Conservation (phyloP, 2,888 invertebrate species). For the Heliothis peltigera region DNA sequence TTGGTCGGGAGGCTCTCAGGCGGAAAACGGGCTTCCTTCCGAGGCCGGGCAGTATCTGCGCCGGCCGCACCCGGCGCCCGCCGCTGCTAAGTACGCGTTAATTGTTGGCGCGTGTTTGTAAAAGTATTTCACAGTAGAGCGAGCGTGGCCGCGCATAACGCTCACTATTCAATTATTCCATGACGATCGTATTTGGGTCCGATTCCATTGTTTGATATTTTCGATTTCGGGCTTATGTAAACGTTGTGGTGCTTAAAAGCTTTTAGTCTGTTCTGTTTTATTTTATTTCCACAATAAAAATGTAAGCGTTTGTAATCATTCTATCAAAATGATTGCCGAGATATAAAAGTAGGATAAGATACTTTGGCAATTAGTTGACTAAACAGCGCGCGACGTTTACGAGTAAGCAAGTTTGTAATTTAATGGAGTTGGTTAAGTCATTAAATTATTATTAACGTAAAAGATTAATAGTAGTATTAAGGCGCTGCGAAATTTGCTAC, state of each 20-base stretch:
- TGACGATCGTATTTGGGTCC: conserved; percentile 57
- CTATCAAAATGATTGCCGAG: conserved; percentile 47
- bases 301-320: conserved; percentile 20
- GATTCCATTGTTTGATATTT: conserved; percentile 62
- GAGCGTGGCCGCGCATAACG: conserved; percentile 67
- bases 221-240: conserved; percentile 46
- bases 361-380: conserved; percentile 61
- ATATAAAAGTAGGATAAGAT: conserved; percentile 57
- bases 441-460: conserved; percentile 72
- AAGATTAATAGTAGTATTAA: conserved; percentile 67
- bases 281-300: conserved; percentile 20
- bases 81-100: conserved; percentile 50
- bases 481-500: conserved; percentile 56
- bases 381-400: conserved; percentile 64
- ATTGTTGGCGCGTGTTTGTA: conserved; percentile 59
- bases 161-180: conserved; percentile 68
- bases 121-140: conserved; percentile 59
- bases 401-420: conserved; percentile 69
- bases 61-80: conserved; percentile 20
- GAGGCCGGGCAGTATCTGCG: conserved; percentile 65
- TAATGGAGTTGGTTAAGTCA: conserved; percentile 73
- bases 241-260: conserved; percentile 35
- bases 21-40: conserved; percentile 77
- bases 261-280: conserved; percentile 34
- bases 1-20: conserved; percentile 69